Evolutionary conservation across 2,888 invertebrate genomes (phyloP), one percentile per base, ranked within the genome.

Genomic region (Lasioglossum pauxillum): DNA sequence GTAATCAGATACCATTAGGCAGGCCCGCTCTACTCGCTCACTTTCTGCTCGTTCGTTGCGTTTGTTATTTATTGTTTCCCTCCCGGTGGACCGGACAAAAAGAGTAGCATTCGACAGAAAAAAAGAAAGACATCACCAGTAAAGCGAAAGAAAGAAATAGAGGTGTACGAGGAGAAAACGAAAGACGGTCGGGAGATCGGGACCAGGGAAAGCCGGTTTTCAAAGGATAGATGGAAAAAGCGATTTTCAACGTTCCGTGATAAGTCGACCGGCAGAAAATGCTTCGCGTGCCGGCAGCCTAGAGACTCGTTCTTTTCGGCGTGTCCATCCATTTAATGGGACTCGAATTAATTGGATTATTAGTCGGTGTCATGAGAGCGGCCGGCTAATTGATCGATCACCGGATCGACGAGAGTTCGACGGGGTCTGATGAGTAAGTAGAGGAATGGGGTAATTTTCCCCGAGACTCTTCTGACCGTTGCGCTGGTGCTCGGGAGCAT

Each of bases 1-100:
- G 84, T 78, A 88, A 88, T 84, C 84, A 75, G 77, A 83, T 69
- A 77, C 77, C 79, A 84, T 82, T 87, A 84, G 77, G 67, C 74
- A 38, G 57, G 38, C 27, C 57, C 19, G 67, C 38, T 80, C 71
- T 46, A 44, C 35, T 84, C 79, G 79, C 60, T 85, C 80, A 44
- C 77, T 88, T 83, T 87, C 86, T 64, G 80, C 35, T 41, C 27
- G 57, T 23, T 38, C 64, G 35, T 2, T 31, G n/a, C 19, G 35
- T 71, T 78, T 53, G 41, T 78, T 53, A 12, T 49, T 19, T 23
- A 19, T 31, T 38, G 49, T 27, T 38, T 53, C 57, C 57, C 57
- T n/a, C 4, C n/a, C 10, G n/a, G 1, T n/a, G 57, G 12, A 57
- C n/a, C 57, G 57, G n/a, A 4, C 57, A 57, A n/a, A n/a, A 57